These are phyloP conservation scores for Metacarcinus magister DNA, from an alignment of 2,888 invertebrate genomes.

Conservation along the genomic window DNA sequence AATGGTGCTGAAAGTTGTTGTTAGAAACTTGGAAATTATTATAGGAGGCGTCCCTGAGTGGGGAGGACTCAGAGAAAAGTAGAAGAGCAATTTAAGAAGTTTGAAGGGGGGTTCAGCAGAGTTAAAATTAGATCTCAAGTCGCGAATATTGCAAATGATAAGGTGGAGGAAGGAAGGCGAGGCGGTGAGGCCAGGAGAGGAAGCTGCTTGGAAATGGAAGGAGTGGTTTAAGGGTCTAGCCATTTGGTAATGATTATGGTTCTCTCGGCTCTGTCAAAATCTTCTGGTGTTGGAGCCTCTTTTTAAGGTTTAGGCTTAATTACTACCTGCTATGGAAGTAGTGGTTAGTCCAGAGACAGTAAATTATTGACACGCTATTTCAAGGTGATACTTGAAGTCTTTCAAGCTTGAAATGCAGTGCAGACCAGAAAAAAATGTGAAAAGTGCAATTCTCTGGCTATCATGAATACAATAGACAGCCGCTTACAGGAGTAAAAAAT, in stretches of 20 bases:
- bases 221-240: background rate
- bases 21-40: background rate
- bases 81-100: slow-evolving; percentile 28
- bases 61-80: background rate
- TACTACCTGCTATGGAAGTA: slow-evolving; percentile 2
- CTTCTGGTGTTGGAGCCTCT: background rate
- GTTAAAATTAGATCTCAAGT: slow-evolving; percentile 1
- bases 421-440: background rate
- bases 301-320: background rate
- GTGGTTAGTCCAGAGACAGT: background rate
- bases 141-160: slow-evolving; percentile 36
- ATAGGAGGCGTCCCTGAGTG: background rate
- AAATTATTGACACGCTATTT: background rate
- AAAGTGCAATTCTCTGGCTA: background rate
- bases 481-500: too few relatives aligned
- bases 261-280: background rate
- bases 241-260: background rate
- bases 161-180: background rate
- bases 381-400: background rate
- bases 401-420: background rate
- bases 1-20: background rate
- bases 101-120: background rate
- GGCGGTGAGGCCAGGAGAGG: background rate
- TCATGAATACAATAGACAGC: too few relatives aligned
- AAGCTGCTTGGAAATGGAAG: background rate